phyloP scores from a whole-genome alignment of 2,888 invertebrate species.

The Taphrorychus bicolor region DNA sequence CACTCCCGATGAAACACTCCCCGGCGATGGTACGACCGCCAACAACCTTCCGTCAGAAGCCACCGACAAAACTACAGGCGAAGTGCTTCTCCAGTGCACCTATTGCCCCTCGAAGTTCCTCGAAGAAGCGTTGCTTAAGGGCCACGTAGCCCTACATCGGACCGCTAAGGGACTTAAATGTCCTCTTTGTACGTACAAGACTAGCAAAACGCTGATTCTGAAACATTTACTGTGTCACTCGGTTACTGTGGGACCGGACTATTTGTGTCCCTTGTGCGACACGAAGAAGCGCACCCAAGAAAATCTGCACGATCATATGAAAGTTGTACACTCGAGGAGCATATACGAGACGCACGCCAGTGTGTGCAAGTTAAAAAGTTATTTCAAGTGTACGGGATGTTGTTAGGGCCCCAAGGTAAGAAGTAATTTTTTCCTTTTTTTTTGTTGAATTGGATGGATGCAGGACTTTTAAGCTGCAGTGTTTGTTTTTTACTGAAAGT shows the following conservation, averaged over 20 bases:
- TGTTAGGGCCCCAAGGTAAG: neutral
- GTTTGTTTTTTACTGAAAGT: too few species aligned
- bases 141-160: neutral
- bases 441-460: too few species aligned
- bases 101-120: neutral
- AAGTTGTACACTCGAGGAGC: neutral
- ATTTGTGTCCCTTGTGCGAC: slow-evolving; percentile 5
- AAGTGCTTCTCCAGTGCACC: neutral
- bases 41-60: too few species aligned
- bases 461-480: too few species aligned
- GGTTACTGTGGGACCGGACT: neutral
- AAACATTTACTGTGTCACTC: slow-evolving; percentile 8
- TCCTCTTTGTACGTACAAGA: slow-evolving; percentile 5
- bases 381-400: neutral
- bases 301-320: slow-evolving; percentile 2
- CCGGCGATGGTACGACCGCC: too few species aligned
- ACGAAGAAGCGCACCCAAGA: neutral
- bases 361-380: neutral
- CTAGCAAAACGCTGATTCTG: slow-evolving; percentile 1
- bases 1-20: too few species aligned
- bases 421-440: neutral
- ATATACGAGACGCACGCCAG: neutral
- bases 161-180: neutral
- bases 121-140: neutral
- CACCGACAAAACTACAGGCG: neutral